Base-by-base conservation (phyloP, 2,888 invertebrate genomes). In the Nomada hirtipes region DNA sequence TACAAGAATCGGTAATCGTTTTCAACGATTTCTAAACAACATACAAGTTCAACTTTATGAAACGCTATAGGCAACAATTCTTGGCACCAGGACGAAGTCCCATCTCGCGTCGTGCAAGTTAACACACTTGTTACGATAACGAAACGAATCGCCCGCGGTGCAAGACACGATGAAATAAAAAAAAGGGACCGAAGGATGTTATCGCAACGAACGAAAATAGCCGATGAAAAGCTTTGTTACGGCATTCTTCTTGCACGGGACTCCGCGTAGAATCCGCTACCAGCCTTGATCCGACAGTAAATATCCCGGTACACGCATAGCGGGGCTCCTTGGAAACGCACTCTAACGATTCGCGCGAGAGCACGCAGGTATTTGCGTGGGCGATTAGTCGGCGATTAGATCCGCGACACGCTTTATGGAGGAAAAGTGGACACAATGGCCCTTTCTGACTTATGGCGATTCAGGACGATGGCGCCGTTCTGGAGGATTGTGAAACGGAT, bases 351-450 rank as follows among this genome's bases (percentile, higher is more conserved):
- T 79, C 88, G 89, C 87, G 87, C 86, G 87, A 88, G 86, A 88
- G 86, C 87, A 81, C 89, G 77, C 84, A 88, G 89, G 88, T 88
- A 90, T 91, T 90, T 84, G 90, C 91, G 92, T 92, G 90, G 92
- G 92, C 89, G 91, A 91, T 92, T 90, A 91, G 90, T 90, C 89
- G 91, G 90, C 89, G 91, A 91, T 92, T 90, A 91, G 91, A 92
- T 92, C 91, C 90, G 89, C 89, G 88, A 91, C 86, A 86, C 84
- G 87, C 76, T 88, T 85, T 84, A 86, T 81, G 82, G 81, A 84
- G 86, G 81, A 91, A 90, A 90, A 89, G 84, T 82, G 71, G 82
- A 86, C 87, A 92, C 91, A 92, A 92, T 92, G 81, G 91, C 89
- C 90, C 91, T 91, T 92, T 92, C 91, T 92, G 89, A 89, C 82